Evolutionary conservation across 2,113 vertebrate genomes (phyloP), one percentile per base, ranked within the genome.

Genomic region (Anolis carolinensis): DNA sequence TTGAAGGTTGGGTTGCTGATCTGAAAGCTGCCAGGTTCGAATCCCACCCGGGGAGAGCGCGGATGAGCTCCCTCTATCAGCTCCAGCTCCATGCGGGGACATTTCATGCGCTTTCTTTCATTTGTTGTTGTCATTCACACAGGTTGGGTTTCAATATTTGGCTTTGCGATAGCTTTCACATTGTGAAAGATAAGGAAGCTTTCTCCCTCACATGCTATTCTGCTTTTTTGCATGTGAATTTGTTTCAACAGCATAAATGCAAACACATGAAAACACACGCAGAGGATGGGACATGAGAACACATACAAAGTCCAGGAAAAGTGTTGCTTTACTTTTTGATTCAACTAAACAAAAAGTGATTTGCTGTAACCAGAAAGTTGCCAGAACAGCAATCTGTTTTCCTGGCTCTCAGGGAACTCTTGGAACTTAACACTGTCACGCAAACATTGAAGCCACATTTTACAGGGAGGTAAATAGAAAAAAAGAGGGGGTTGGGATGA

Each of bases 241-340:
- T 34, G 55, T 79, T 79, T 36, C 14, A 62, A 21, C 34, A 36
- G 52, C 2, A 59, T 7, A 73, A 30, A 27, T 18, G 48, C 3
- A 25, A 9, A 4, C 5, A 11, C 21, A 25, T 21, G 1, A 7
- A 32, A 2, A 1, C 11, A 21, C 30, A 2, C 3, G 7, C 23
- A 30, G 4, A 30, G 39, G 39, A 44, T 44, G 5, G 39, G 39
- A 44, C 39, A 44, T 44, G 39, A 44, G 39, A 44, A 44, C 39
- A 44, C 39, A 44, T 44, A 68, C 32, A 81, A 48, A 13, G 13
- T 21, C 25, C 73, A 44, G 8, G 73, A 8, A 39, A 23, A 11
- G 52, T 20, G 8, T 59, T 21, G 25, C 14, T 59, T 50, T 73
- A 83, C 25, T 59, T 59, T 59, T 65, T 68, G 50, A 50, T 71